These are phyloP conservation scores for Aphelocoma californica DNA, from an alignment of 2,797 vertebrate genomes.

Conservation along the genomic window DNA sequence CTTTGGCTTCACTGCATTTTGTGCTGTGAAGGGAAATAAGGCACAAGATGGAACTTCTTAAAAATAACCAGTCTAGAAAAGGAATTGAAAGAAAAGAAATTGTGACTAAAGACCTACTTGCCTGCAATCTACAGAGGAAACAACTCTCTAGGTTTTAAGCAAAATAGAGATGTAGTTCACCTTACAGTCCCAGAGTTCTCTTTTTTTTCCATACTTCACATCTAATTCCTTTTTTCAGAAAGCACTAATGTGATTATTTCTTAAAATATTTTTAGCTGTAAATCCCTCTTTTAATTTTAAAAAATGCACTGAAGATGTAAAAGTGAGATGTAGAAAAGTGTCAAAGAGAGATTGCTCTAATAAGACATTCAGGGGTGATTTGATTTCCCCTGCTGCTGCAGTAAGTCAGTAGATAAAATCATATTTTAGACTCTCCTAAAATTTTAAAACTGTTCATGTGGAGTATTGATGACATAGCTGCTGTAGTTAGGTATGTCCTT, in stretches of 20 bases:
- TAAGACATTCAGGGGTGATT: slow-evolving; percentile 32
- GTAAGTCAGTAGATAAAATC: slow-evolving; percentile 43
- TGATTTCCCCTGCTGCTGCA: slow-evolving; percentile 48
- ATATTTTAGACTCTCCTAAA: slow-evolving; percentile 54
- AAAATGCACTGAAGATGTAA: not conserved
- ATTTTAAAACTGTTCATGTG: slow-evolving; percentile 47
- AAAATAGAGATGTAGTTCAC: not conserved
- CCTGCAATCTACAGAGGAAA: not conserved
- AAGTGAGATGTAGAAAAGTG: slow-evolving; percentile 28
- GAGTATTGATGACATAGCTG: slow-evolving; percentile 17
- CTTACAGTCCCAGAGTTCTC: not conserved
- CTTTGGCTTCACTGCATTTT: not conserved
- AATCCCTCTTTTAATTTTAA: not conserved
- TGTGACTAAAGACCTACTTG: not conserved
- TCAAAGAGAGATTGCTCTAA: slow-evolving; percentile 38
- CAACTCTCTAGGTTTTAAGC: not conserved
- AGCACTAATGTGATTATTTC: not conserved
- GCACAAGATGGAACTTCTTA: not conserved
- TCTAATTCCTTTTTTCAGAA: not conserved
- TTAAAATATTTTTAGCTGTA: slow-evolving; percentile 20
- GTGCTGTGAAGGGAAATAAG: not conserved
- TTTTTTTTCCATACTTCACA: not conserved
- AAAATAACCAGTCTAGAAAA: not conserved
- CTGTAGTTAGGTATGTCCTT: not conserved
- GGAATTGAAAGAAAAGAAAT: not conserved